A percentile compares a stretch with the other conserved stretches of the same genome.
Evolutionary conservation across 2,888 invertebrate genomes (phyloP).

Genomic region (Drosophila neutralis): DNA sequence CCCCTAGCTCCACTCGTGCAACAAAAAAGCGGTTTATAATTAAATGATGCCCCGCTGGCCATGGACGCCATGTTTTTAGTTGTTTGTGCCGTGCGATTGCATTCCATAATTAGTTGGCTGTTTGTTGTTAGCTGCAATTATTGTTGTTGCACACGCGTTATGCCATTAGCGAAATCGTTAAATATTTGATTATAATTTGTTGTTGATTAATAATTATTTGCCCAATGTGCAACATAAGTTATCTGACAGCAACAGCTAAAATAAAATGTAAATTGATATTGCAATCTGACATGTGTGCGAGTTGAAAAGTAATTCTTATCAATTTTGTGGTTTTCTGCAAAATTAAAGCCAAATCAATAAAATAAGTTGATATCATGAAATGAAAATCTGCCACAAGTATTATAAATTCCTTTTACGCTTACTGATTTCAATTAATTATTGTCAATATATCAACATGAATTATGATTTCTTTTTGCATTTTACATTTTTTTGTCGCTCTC

Average conservation of each 20-base stretch:
- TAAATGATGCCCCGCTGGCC: constrained; percentile 43
- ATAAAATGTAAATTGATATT: constrained; percentile 12
- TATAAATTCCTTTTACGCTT: not conserved
- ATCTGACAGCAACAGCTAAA: constrained; percentile 28
- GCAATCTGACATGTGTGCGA: constrained; percentile 6
- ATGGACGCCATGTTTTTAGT: constrained; percentile 38
- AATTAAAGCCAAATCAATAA: constrained; percentile 6
- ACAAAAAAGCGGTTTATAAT: constrained; percentile 53
- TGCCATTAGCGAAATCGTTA: constrained; percentile 66
- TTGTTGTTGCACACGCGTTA: constrained; percentile 17
- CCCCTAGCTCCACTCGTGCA: not conserved
- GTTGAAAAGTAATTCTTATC: not conserved
- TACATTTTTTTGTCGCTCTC: not conserved
- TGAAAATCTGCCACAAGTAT: not conserved
- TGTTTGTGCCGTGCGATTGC: constrained; percentile 37
- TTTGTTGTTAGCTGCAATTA: constrained; percentile 28
- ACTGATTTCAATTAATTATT: not conserved
- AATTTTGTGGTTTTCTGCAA: constrained; percentile 7
- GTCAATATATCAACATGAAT: not conserved
- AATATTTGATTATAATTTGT: constrained; percentile 68
- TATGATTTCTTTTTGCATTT: not conserved
- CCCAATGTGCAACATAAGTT: constrained; percentile 50
- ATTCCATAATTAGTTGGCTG: constrained; percentile 57
- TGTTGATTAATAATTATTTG: constrained; percentile 70
- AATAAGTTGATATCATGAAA: constrained; percentile 5